A percentile compares a stretch with the other conserved stretches of the same genome.
phyloP scores from a whole-genome alignment of 2,113 vertebrate genomes.

The Trogon melanurus region DNA sequence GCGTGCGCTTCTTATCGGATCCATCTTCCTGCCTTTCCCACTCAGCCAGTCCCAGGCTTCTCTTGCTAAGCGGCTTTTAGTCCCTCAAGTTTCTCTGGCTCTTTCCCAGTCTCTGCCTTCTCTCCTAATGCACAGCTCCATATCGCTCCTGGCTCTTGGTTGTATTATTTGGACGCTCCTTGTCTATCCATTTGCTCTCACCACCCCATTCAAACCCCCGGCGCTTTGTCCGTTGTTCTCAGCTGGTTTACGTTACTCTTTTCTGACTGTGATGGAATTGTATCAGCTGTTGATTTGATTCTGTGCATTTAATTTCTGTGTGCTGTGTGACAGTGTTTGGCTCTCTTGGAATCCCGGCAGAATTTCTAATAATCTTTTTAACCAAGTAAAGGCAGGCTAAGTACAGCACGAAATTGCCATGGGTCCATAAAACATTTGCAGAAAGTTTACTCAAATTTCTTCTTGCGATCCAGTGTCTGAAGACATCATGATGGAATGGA shows the following conservation, averaged over 20 bases:
- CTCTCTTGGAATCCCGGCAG: not conserved
- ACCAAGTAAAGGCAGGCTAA: constrained; percentile 8
- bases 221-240: not conserved
- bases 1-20: constrained; percentile 17
- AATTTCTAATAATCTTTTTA: constrained; percentile 9
- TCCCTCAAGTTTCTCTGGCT: not conserved
- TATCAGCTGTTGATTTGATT: constrained; percentile 29
- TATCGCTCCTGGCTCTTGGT: not conserved
- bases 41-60: not conserved
- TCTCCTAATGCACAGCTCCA: not conserved
- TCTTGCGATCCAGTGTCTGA: not conserved
- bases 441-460: not conserved
- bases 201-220: not conserved
- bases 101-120: not conserved
- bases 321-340: not conserved
- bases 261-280: not conserved
- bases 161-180: not conserved
- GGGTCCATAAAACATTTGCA: constrained; percentile 8
- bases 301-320: constrained; percentile 4
- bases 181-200: constrained; percentile 4
- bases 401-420: not conserved
- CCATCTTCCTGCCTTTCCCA: constrained; percentile 48
- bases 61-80: constrained; percentile 17
- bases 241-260: constrained; percentile 22
- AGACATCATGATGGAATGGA: not conserved